These are phyloP conservation scores for Semotilus atromaculatus DNA, from an alignment of 2,797 vertebrate species.

Conservation along the genomic window DNA sequence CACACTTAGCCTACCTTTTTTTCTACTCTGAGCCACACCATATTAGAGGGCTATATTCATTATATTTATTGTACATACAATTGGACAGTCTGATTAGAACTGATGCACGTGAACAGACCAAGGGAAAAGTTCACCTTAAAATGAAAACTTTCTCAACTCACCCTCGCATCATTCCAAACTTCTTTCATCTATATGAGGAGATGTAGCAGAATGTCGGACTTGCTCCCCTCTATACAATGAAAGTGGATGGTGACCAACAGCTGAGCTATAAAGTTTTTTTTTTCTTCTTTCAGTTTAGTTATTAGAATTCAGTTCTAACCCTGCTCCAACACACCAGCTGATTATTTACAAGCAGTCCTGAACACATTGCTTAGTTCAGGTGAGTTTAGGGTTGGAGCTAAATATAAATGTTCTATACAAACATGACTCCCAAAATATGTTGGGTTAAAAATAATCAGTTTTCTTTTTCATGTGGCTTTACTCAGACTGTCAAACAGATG, in stretches of 20 bases:
- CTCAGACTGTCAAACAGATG: background rate
- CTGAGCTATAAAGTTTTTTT: background rate
- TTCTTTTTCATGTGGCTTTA: background rate
- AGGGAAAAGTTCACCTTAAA: background rate
- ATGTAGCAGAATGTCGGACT: background rate
- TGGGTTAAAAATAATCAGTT: background rate
- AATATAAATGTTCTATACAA: too few relatives aligned
- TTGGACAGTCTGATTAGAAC: background rate
- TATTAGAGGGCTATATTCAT: too few relatives aligned
- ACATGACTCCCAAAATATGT: too few relatives aligned
- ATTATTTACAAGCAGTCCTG: background rate
- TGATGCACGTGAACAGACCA: background rate
- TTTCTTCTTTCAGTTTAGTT: background rate
- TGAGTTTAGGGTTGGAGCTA: background rate
- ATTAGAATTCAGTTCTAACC: background rate
- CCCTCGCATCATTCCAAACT: background rate
- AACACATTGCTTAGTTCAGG: background rate
- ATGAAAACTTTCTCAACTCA: background rate
- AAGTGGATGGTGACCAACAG: background rate
- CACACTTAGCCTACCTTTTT: background rate
- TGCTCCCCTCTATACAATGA: background rate
- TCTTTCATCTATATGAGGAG: too few relatives aligned
- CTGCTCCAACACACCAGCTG: background rate
- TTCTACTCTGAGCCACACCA: background rate
- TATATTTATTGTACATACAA: background rate